Evolutionary conservation across 2,113 vertebrate genomes (phyloP).

Genomic region (Sorex araneus): DNA sequence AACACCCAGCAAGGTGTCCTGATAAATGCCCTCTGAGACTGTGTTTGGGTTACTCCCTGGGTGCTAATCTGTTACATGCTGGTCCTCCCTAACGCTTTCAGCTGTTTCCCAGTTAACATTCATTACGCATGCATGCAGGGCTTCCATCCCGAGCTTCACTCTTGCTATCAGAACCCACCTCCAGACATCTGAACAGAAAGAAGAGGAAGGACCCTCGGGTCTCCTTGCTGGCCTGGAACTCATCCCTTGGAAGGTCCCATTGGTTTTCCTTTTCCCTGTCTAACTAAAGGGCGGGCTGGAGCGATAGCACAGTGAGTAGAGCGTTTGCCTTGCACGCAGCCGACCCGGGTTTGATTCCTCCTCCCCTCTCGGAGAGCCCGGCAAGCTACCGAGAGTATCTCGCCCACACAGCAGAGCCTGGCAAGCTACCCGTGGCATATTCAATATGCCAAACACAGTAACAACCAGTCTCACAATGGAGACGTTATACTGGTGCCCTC

Average conservation of each 20-base stretch:
- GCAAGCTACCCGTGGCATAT: too few species aligned
- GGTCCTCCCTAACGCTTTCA: slow-evolving; percentile 54
- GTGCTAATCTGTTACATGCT: slow-evolving; percentile 41
- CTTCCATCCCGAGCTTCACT: neutral
- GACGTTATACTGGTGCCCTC: too few species aligned
- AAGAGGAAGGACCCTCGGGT: neutral
- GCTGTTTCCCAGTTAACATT: slow-evolving; percentile 67
- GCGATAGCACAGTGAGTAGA: too few species aligned
- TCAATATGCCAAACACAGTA: too few species aligned
- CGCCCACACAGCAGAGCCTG: too few species aligned
- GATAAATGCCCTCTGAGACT: neutral
- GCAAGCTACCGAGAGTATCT: too few species aligned
- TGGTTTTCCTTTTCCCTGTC: neutral
- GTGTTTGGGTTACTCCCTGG: slow-evolving; percentile 42
- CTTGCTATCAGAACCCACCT: neutral
- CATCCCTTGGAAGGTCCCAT: neutral
- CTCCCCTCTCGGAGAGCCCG: too few species aligned
- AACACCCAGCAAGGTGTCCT: neutral
- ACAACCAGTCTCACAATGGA: too few species aligned
- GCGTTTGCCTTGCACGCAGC: too few species aligned
- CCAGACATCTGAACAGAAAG: slow-evolving; percentile 4
- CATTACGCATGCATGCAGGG: neutral
- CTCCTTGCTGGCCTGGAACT: neutral
- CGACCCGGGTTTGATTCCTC: too few species aligned
- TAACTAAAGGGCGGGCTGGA: neutral